These are phyloP conservation scores for Brachionus plicatilis DNA, from an alignment of 1,140 invertebrate species.

Conservation along the genomic window DNA sequence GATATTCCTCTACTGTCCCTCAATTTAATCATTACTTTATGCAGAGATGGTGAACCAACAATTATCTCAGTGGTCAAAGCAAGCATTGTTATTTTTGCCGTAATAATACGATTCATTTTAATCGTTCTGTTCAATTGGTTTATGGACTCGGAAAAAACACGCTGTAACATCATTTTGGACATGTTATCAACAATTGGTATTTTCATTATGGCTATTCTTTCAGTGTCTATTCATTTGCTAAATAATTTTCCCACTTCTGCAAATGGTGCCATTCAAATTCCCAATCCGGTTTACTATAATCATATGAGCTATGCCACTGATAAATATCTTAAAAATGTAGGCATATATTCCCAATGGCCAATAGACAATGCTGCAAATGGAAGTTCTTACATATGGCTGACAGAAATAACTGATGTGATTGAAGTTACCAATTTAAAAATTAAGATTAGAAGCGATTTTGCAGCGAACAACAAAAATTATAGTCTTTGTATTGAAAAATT, in stretches of 20 bases:
- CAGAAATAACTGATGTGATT: slow-evolving; percentile 16
- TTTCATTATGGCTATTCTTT: neutral
- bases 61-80: neutral
- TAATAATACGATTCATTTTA: neutral
- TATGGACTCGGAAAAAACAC: neutral
- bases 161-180: neutral
- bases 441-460: neutral
- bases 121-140: neutral
- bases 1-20: neutral
- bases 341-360: neutral
- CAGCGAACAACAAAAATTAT: neutral
- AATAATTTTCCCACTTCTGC: slow-evolving; percentile 8
- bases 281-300: neutral
- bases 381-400: neutral
- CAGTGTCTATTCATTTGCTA: slow-evolving; percentile 1
- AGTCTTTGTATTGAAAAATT: neutral
- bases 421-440: neutral
- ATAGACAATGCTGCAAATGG: neutral
- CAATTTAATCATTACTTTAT: neutral
- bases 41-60: slow-evolving; percentile 17
- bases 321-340: slow-evolving; percentile 21
- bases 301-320: neutral
- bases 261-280: neutral
- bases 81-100: neutral
- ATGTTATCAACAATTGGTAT: neutral